Evolutionary conservation across 1,140 invertebrate species (phyloP), one percentile per base, ranked within the genome.

Genomic region (Episyrphus balteatus): DNA sequence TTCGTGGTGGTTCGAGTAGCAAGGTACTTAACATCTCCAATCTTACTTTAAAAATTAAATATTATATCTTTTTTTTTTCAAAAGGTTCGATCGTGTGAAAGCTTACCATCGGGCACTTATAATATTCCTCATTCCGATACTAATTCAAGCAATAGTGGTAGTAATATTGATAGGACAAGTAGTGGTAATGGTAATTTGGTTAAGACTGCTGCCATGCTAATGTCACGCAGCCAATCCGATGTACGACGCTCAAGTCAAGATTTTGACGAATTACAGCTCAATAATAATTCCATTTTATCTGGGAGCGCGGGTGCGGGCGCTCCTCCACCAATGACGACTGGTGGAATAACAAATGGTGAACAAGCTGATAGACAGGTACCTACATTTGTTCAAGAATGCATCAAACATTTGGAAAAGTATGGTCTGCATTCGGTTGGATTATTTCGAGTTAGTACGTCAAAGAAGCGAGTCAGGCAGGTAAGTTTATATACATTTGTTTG

Each of bases 401-500:
- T 92, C 44, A 78, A 79, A 48, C 85, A 92, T 68, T 74, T 94
- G 30, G 80, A 90, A 59, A 70, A 72, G 12, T 78, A 86, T 53
- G 89, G 88, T 12, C 73, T 95, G 9, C 76, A 82, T 49, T 90
- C 86, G 13, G 73, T 91, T 10, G 91, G 91, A 1, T 81, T 94
- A 39, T 95, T 95, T 72, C 75, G 91, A 50, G 88, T 95, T 19
- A 88, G 87, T 41, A 83, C 85, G 36, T 92, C 88, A 1, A 91
- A 92, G 66, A 94, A 92, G 66, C 75, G 90, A 67, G 84, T 92
- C 31, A 76, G 89, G 71, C 88, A 93, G 81, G 89, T 92, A 65
- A 68, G 64, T 54, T 34, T 8, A 36, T 36, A n/a, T n/a, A n/a
- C n/a, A n/a, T 26, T 26, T 26, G 21, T 26, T n/a, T n/a, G n/a